Evolutionary conservation across 1,140 invertebrate species (phyloP).

Genomic region (Pseudoatta argentina): DNA sequence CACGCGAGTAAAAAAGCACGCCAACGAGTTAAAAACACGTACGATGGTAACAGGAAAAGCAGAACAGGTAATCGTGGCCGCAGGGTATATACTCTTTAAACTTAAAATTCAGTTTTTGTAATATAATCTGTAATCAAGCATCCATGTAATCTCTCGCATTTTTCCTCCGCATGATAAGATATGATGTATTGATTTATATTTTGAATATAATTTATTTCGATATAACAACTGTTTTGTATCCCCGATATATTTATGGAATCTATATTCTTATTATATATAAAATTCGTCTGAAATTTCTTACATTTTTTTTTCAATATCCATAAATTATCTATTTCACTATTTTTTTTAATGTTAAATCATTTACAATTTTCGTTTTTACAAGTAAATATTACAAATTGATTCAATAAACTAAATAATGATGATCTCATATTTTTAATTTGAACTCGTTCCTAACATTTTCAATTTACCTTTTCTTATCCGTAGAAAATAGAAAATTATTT

Average conservation of each 20-base stretch:
- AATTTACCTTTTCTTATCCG: not conserved
- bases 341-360: not conserved
- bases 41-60: constrained; percentile 55
- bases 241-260: not conserved
- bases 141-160: constrained; percentile 41
- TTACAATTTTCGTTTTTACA: not conserved
- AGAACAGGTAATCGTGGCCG: constrained; percentile 59
- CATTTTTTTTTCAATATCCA: not conserved
- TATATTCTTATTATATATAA: not conserved
- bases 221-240: not conserved
- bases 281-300: not conserved
- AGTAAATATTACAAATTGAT: constrained; percentile 1
- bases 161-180: constrained; percentile 22
- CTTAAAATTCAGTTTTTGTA: constrained; percentile 62
- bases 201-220: constrained; percentile 13
- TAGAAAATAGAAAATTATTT: not conserved
- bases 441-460: not conserved
- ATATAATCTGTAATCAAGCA: constrained; percentile 57
- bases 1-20: constrained; percentile 48
- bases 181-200: constrained; percentile 25
- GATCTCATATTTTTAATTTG: not conserved
- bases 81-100: constrained; percentile 55
- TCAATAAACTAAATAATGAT: not conserved
- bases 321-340: not conserved
- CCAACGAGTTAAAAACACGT: constrained; percentile 56